Evolutionary conservation across 2,888 invertebrate species (phyloP).

Genomic region (Oxytorus armatus): DNA sequence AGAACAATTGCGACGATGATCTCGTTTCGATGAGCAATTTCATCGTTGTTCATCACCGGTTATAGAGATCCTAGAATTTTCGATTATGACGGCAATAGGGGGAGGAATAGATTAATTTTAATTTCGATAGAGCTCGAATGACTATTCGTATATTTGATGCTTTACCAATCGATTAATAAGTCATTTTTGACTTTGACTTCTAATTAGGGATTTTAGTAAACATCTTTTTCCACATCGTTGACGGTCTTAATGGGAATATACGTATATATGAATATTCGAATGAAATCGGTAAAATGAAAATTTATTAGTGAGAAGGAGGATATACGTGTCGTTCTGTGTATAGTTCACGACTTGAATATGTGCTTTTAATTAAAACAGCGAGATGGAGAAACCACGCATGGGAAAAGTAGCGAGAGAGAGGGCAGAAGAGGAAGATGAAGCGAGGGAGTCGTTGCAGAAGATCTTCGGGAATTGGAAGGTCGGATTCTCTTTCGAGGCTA

Average conservation of each 20-base stretch:
- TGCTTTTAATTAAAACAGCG: conserved; percentile 68
- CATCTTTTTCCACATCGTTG: not conserved
- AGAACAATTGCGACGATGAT: conserved; percentile 17
- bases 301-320: conserved; percentile 4
- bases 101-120: not conserved
- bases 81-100: not conserved
- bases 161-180: not conserved
- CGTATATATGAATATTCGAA: not conserved
- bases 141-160: too few relatives aligned
- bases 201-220: not conserved
- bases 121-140: too few relatives aligned
- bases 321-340: not conserved
- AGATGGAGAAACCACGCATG: conserved; percentile 38
- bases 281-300: not conserved
- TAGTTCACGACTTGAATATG: conserved; percentile 27
- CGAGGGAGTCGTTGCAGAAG: conserved; percentile 70
- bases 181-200: not conserved
- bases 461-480: conserved; percentile 77
- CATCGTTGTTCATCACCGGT: conserved; percentile 23
- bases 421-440: conserved; percentile 1
- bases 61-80: not conserved
- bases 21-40: conserved; percentile 44
- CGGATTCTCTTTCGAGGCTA: conserved; percentile 74
- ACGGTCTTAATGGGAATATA: not conserved
- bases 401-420: conserved; percentile 30